A percentile compares a stretch with the other conserved stretches of the same genome.
These are phyloP conservation scores for Bimastos eiseni DNA, from an alignment of 2,888 invertebrate genomes.

Conservation along the genomic window DNA sequence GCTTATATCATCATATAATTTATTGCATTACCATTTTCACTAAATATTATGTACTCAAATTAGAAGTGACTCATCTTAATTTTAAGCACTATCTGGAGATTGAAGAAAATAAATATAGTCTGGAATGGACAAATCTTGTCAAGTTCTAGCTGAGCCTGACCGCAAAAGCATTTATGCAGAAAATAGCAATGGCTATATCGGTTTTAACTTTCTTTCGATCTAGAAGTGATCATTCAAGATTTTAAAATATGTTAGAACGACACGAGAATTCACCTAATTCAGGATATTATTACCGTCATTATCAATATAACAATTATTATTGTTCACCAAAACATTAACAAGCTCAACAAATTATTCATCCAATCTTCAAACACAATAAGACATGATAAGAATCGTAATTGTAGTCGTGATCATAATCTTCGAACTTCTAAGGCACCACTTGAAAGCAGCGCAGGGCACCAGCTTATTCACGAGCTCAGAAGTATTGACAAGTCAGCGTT, in stretches of 20 bases:
- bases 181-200: neutral
- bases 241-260: neutral
- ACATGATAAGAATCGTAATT: too few relatives aligned
- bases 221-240: neutral
- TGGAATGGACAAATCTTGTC: neutral
- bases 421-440: too few relatives aligned
- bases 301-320: neutral
- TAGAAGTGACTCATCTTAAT: neutral
- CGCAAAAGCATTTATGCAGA: neutral
- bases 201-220: neutral
- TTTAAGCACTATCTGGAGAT: neutral
- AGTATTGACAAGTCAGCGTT: neutral
- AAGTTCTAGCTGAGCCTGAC: neutral
- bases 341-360: neutral
- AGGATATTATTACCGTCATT: neutral
- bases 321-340: neutral
- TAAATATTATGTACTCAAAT: neutral
- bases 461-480: too few relatives aligned
- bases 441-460: too few relatives aligned
- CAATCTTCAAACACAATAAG: neutral
- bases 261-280: too few relatives aligned
- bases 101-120: neutral
- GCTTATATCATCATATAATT: neutral
- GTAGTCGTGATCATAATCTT: too few relatives aligned
- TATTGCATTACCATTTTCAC: neutral